Evolutionary conservation across 1,140 invertebrate species (phyloP).

Genomic region (Drosophila baimaii): DNA sequence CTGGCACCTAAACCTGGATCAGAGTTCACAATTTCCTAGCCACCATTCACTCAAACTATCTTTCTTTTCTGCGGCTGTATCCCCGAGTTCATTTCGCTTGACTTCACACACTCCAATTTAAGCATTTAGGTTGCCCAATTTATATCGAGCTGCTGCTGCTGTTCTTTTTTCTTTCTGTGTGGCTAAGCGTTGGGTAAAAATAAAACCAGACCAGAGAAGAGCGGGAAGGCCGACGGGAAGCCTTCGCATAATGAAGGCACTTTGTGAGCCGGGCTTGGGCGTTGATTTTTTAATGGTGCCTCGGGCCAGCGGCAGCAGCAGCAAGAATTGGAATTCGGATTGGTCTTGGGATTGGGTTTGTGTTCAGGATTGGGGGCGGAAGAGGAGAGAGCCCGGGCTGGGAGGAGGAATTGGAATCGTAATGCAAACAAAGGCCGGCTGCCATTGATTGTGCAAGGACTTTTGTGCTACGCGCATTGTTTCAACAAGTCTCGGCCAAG

Average conservation of each 20-base stretch:
- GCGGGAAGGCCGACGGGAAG: conserved; percentile 7
- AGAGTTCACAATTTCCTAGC: not conserved
- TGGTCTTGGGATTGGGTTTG: conserved; percentile 34
- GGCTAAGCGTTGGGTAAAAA: conserved; percentile 40
- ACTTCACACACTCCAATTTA: conserved; percentile 7
- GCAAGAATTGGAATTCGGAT: conserved; percentile 44
- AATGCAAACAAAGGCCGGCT: conserved; percentile 71
- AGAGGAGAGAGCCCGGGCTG: not conserved
- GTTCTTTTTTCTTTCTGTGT: conserved; percentile 15
- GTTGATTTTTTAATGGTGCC: conserved; percentile 80
- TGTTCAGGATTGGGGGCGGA: not conserved
- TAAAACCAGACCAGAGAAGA: conserved; percentile 50
- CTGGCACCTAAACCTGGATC: not conserved
- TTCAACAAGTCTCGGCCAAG: conserved; percentile 62
- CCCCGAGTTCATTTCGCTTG: not conserved
- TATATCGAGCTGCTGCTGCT: conserved; percentile 3
- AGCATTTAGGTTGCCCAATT: not conserved
- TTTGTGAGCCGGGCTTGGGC: conserved; percentile 52
- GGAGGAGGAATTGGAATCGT: conserved; percentile 30
- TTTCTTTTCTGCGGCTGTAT: not conserved
- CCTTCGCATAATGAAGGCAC: conserved; percentile 76
- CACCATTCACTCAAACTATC: not conserved
- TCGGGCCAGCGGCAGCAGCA: conserved; percentile 14
- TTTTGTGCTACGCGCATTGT: conserved; percentile 58
- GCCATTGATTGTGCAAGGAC: conserved; percentile 68